Base-by-base conservation (phyloP, 2,888 invertebrate species). In the Perizoma flavofasciatum region DNA sequence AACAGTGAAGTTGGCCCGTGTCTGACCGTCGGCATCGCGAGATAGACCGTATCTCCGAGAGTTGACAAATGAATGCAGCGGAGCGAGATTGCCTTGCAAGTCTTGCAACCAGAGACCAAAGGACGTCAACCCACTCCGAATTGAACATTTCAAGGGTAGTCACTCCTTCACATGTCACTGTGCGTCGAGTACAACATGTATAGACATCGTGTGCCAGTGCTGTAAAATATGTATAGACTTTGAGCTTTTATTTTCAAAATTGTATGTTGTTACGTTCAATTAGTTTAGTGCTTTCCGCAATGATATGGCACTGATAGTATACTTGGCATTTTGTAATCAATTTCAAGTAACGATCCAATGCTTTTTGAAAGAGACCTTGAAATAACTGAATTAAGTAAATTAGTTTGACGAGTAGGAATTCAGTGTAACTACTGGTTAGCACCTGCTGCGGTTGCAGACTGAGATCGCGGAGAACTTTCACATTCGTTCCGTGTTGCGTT, bases 401-500 rank as follows among this genome's bases (percentile, higher is more conserved):
- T 49, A 53, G 34, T 61, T 61, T 34, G 61, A 47, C 60, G 62
- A 22, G 61, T 59, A 59, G 43, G 44, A 40, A 52, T 60, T 57
- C 55, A 69, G 73, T 71, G 74, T 78, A 81, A 81, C 79, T 81
- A 85, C 79, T 81, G 75, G 77, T 85, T 84, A 82, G 80, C 85
- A 88, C 83, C 84, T 86, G 85, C 74, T 81, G 75, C 72, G 80
- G 76, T 75, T 79, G 82, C 74, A 75, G 73, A 78, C 74, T 83
- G 81, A 70, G 79, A 79, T 81, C 79, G 79, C 78, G 67, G 75
- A 79, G 85, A 89, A 91, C 91, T 91, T 91, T 91, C 91, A 91
- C 91, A 90, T 90, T 89, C 85, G 83, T 81, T 85, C 75, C 73
- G 80, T 79, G 83, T 86, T 86, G 86, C 85, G 87, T 79, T 83